A percentile compares a stretch with the other conserved stretches of the same genome.
Conservation (phyloP, 2,888 invertebrate genomes). For the Ecdyonurus torrentis region DNA sequence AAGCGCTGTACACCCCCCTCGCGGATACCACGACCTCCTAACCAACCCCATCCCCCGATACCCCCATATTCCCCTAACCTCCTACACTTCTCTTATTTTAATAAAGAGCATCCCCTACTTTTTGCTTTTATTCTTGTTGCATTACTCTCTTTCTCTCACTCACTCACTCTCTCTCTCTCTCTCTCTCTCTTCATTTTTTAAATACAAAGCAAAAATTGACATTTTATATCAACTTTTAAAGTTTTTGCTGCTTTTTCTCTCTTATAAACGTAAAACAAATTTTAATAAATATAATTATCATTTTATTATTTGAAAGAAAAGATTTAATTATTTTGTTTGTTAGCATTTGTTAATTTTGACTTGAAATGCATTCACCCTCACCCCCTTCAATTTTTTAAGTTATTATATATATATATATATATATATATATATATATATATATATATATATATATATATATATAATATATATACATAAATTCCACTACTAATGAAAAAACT, state of each 20-base stretch:
- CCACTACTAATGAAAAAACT: not conserved
- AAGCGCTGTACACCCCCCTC: not conserved
- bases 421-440: not conserved
- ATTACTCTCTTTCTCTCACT: not conserved
- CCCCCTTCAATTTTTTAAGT: not conserved
- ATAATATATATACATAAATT: not conserved
- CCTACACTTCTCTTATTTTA: not conserved
- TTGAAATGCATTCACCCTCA: not conserved
- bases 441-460: not conserved
- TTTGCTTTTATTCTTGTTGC: not conserved
- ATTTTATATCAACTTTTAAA: not conserved
- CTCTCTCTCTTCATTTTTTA: not conserved
- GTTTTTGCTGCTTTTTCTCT: not conserved
- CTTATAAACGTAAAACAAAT: not conserved
- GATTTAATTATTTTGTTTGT: not conserved
- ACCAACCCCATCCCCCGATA: not conserved
- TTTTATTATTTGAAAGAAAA: not conserved
- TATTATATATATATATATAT: not conserved
- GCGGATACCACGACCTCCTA: not conserved
- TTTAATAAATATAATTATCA: not conserved
- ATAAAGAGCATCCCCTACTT: not conserved
- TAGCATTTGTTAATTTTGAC: slow-evolving; percentile 1
- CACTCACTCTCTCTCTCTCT: too few species aligned
- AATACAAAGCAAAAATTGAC: slow-evolving; percentile 1
- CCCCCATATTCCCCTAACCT: not conserved